A percentile compares a stretch with the other conserved stretches of the same genome.
phyloP scores from a whole-genome alignment of 2,797 vertebrate species.

The Sandelia bainsii region DNA sequence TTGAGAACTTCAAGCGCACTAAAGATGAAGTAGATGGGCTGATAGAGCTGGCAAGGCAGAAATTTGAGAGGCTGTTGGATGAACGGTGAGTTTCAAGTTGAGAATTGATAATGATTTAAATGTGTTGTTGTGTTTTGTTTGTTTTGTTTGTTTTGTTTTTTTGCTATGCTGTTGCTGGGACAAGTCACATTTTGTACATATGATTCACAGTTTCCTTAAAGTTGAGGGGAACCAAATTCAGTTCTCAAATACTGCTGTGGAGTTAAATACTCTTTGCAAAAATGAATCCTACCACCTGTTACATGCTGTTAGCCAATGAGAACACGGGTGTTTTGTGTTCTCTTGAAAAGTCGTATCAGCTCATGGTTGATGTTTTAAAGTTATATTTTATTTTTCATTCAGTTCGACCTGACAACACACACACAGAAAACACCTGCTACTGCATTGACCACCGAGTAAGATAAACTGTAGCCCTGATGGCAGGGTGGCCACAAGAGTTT shows the following conservation, averaged over 20 bases:
- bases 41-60: slow-evolving; percentile 95
- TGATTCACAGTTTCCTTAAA: slow-evolving; percentile 61
- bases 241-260: background rate
- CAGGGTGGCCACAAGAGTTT: too few relatives aligned
- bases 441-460: background rate
- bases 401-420: too few relatives aligned
- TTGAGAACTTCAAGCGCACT: slow-evolving; percentile 98
- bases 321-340: too few relatives aligned
- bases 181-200: slow-evolving; percentile 19
- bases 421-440: background rate
- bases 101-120: background rate
- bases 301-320: background rate
- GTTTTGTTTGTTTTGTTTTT: background rate
- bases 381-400: too few relatives aligned
- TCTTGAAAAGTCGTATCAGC: too few relatives aligned
- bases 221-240: slow-evolving; percentile 17
- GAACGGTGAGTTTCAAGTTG: slow-evolving; percentile 89
- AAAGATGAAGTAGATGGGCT: slow-evolving; percentile 95
- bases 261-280: slow-evolving; percentile 20
- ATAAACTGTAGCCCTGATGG: background rate
- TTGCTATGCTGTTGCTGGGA: slow-evolving; percentile 2
- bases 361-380: background rate
- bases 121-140: too few relatives aligned
- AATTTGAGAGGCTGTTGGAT: slow-evolving; percentile 91
- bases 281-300: background rate